Conservation (phyloP, 2,888 invertebrate species). For the Clitarchus hookeri region DNA sequence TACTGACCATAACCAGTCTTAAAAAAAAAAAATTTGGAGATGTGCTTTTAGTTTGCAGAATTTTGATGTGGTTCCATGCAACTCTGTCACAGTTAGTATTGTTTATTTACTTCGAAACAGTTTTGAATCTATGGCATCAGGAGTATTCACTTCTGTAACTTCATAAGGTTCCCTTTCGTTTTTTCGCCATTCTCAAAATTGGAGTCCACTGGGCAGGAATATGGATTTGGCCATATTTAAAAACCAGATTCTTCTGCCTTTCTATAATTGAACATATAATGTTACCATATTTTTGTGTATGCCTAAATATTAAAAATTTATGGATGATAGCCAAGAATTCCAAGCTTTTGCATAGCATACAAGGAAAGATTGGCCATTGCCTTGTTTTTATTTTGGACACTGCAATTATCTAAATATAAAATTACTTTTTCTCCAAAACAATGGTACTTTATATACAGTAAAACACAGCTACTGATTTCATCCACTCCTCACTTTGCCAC, state of each 20-base stretch:
- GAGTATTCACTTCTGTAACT: slow-evolving; percentile 15
- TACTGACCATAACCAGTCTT: too few species aligned
- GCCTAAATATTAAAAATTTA: slow-evolving; percentile 24
- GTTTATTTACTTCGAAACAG: background rate
- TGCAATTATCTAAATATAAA: slow-evolving; percentile 29
- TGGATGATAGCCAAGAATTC: slow-evolving; percentile 26
- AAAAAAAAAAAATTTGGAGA: too few species aligned
- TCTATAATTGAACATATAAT: slow-evolving; percentile 25
- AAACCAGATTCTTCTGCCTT: slow-evolving; percentile 16
- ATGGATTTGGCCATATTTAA: slow-evolving; percentile 24
- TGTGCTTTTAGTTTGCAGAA: background rate
- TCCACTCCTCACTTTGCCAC: too few species aligned
- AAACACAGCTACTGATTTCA: slow-evolving; percentile 16
- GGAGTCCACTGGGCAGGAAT: slow-evolving; percentile 19
- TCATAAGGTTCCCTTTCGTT: slow-evolving; percentile 25
- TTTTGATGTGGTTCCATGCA: slow-evolving; percentile 24
- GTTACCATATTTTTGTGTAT: slow-evolving; percentile 29
- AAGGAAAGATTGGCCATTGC: slow-evolving; percentile 22
- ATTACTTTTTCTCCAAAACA: slow-evolving; percentile 15
- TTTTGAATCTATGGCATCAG: slow-evolving; percentile 22
- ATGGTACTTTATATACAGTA: background rate
- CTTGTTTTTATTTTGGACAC: slow-evolving; percentile 28
- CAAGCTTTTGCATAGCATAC: slow-evolving; percentile 14
- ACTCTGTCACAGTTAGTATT: slow-evolving; percentile 1
- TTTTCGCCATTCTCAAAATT: slow-evolving; percentile 20